Percentiles rank a stretch among this genome's conserved stretches.
These are phyloP conservation scores for Hydrotaea diabolus DNA, from an alignment of 2,888 invertebrate species.

Conservation along the genomic window DNA sequence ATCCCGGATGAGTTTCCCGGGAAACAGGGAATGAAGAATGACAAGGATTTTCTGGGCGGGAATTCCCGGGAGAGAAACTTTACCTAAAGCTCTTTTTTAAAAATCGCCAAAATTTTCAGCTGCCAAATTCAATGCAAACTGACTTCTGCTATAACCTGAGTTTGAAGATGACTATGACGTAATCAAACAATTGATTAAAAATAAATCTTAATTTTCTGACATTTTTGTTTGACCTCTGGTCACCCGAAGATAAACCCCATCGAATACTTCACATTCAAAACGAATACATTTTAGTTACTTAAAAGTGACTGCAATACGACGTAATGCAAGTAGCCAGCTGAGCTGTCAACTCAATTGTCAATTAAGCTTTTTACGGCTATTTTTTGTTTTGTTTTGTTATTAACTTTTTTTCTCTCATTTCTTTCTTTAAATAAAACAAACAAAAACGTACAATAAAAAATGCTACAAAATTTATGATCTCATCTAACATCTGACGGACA, in stretches of 20 bases:
- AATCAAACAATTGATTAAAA: background rate
- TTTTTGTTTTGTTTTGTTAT: conserved; percentile 22
- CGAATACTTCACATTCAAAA: conserved; percentile 46
- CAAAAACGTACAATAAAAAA: conserved; percentile 25
- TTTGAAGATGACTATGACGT: too few species aligned
- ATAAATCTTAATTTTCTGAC: conserved; percentile 31
- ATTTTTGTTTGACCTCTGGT: conserved; percentile 42
- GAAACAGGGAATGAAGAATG: too few species aligned
- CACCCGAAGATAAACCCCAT: conserved; percentile 45
- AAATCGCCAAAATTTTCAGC: too few species aligned
- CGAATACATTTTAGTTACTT: background rate
- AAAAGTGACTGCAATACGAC: conserved; percentile 46
- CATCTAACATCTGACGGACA: conserved; percentile 41
- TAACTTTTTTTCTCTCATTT: background rate
- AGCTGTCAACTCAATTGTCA: conserved; percentile 67
- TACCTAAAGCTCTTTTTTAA: too few species aligned
- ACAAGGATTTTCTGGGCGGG: too few species aligned
- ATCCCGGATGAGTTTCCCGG: too few species aligned
- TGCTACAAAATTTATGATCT: conserved; percentile 60
- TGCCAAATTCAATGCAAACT: too few species aligned
- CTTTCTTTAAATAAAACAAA: conserved; percentile 21
- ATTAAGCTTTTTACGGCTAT: conserved; percentile 52
- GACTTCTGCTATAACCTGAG: too few species aligned
- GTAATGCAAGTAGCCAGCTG: conserved; percentile 60
- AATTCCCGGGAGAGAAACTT: too few species aligned